Evolutionary conservation across 2,888 invertebrate genomes (phyloP).

Genomic region (Acanthopleura granulata): DNA sequence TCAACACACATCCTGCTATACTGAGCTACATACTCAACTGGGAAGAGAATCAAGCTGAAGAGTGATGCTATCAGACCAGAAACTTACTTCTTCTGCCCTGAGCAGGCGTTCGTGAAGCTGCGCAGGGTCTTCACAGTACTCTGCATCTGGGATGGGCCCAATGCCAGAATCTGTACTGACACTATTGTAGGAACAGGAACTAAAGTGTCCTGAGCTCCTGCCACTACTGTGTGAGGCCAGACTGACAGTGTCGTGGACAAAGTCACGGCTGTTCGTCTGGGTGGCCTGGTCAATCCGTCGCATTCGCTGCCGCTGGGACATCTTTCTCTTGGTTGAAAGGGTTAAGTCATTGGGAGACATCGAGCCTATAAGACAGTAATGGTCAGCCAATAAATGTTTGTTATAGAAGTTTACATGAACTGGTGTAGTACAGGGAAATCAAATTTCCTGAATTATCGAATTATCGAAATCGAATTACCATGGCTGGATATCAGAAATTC

Average conservation of each 20-base stretch:
- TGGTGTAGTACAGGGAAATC: too few relatives aligned
- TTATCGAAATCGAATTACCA: too few relatives aligned
- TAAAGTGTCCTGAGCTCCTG: conserved; percentile 17
- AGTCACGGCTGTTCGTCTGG: conserved; percentile 41
- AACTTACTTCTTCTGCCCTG: conserved; percentile 62
- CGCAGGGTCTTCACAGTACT: conserved; percentile 57
- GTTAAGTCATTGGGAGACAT: conserved; percentile 53
- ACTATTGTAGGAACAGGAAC: conserved; percentile 18
- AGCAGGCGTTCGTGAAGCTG: conserved; percentile 58
- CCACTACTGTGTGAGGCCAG: neutral
- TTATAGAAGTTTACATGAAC: too few relatives aligned
- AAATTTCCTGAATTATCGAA: too few relatives aligned
- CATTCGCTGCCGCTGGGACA: conserved; percentile 54
- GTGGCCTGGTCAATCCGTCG: conserved; percentile 51
- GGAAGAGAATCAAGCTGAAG: neutral
- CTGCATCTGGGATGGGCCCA: conserved; percentile 37
- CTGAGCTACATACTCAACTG: neutral
- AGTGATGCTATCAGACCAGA: neutral
- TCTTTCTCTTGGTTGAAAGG: conserved; percentile 62
- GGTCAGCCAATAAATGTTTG: too few relatives aligned
- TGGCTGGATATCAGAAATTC: too few relatives aligned
- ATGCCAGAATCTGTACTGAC: conserved; percentile 16
- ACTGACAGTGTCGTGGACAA: neutral
- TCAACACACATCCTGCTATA: too few relatives aligned
- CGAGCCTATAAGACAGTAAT: too few relatives aligned